A percentile compares a stretch with the other conserved stretches of the same genome.
These are phyloP conservation scores for Boloria euphrosyne DNA, from an alignment of 2,888 invertebrate species.

Conservation along the genomic window DNA sequence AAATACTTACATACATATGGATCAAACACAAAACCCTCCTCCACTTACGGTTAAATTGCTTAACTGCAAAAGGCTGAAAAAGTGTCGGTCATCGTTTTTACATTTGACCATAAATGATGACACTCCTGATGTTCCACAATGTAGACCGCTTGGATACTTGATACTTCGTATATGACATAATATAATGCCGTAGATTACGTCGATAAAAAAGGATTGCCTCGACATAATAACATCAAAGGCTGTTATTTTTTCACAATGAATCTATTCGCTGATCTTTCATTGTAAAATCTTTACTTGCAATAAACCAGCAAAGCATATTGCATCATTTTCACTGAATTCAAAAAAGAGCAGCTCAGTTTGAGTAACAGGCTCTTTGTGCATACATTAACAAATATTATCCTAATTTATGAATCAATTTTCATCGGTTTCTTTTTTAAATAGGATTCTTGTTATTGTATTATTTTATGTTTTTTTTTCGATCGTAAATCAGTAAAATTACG, in stretches of 20 bases:
- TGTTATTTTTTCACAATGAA: slow-evolving; percentile 32
- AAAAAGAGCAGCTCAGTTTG: too few relatives aligned
- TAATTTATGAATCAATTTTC: too few relatives aligned
- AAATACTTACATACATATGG: too few relatives aligned
- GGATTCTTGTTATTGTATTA: too few relatives aligned
- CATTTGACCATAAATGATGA: slow-evolving; percentile 8
- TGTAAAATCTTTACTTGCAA: background rate
- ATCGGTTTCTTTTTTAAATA: too few relatives aligned
- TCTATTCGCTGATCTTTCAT: slow-evolving; percentile 2
- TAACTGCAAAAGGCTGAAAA: background rate
- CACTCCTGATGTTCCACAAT: slow-evolving; percentile 12
- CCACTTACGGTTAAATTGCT: background rate
- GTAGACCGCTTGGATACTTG: slow-evolving; percentile 2
- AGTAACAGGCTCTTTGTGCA: too few relatives aligned
- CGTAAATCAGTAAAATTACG: too few relatives aligned
- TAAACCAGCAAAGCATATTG: background rate
- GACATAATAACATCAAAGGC: slow-evolving; percentile 25
- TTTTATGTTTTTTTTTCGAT: too few relatives aligned
- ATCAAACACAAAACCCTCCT: too few relatives aligned
- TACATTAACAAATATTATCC: too few relatives aligned
- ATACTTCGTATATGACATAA: slow-evolving; percentile 16
- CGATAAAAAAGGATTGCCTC: slow-evolving; percentile 34
- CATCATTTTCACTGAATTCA: too few relatives aligned
- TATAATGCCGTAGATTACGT: slow-evolving; percentile 28
- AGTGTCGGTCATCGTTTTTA: slow-evolving; percentile 6